Evolutionary conservation across 2,888 invertebrate species (phyloP), one percentile per base, ranked within the genome.

Genomic region (Dorcus hopei): DNA sequence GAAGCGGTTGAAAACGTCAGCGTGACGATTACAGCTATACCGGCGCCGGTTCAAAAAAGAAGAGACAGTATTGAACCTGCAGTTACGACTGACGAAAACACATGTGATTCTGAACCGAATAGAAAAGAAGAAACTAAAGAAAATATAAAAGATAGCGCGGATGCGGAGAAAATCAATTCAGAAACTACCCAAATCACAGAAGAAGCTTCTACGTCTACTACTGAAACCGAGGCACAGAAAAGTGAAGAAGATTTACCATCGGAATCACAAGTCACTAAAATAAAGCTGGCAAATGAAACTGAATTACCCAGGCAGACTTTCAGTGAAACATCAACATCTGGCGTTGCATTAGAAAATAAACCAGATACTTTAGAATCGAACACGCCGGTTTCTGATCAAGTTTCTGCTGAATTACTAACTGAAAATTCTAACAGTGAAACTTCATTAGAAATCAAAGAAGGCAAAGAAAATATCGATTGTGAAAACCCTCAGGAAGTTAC

Each of bases 101-200:
- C 76, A 80, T 33, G 26, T 33, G 26, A 33, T 7, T 33, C 26
- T 33, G 26, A 53, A 79, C 80, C 64, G 79, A 80, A 74, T 78
- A 78, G 54, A 80, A 81, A 64, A 79, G 78, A 77, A 33, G 26
- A 33, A 33, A 79, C 79, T 61, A 80, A 81, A 60, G 76, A 78
- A 62, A 77, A 75, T 64, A 72, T 80, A 40, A 73, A 63, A 59
- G 76, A 76, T 57, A 74, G 79, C 69, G 69, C 74, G 33, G 49
- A 60, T 16, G 54, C 61, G 38, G 66, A 68, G 49, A 9, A 11
- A 68, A 33, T 7, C 0, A 33, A 33, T 7, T 33, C 26, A 33
- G 26, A 33, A 33, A 33, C 7, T 33, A 6, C 26, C 5, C 26
- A 33, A 33, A 33, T 6, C 26, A 68, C 52, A 59, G 48, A n/a